Percentiles rank a stretch among this genome's conserved stretches.
Evolutionary conservation across 1,140 invertebrate species (phyloP).

Genomic region (Probaryconus sp.): DNA sequence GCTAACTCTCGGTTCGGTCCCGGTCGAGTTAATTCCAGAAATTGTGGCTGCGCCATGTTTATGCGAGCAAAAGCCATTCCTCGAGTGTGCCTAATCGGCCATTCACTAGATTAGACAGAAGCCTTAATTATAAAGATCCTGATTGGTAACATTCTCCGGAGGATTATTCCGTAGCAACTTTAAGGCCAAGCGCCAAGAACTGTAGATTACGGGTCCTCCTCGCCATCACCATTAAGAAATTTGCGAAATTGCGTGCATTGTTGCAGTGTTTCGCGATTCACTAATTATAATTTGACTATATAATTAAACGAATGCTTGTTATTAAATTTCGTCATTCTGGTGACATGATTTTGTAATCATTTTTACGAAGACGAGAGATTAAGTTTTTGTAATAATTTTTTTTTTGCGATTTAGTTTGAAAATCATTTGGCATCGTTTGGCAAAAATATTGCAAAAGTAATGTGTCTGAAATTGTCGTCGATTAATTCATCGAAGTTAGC

Average conservation of each 20-base stretch:
- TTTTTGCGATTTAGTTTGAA: no score
- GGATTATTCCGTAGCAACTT: constrained; percentile 48
- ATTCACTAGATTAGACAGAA: constrained; percentile 69
- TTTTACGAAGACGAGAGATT: not conserved
- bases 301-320: constrained; percentile 8
- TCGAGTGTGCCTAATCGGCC: constrained; percentile 64
- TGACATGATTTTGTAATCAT: no score
- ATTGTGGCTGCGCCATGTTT: constrained; percentile 67
- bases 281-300: constrained; percentile 26
- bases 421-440: no score
- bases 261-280: constrained; percentile 7
- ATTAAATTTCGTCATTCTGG: no score
- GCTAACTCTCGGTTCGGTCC: constrained; percentile 29
- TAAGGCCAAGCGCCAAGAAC: constrained; percentile 1
- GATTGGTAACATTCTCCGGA: constrained; percentile 70
- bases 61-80: constrained; percentile 57
- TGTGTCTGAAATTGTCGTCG: no score
- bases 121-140: constrained; percentile 72
- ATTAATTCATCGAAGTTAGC: no score
- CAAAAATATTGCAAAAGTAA: no score
- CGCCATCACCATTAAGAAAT: constrained; percentile 37
- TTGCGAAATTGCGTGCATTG: constrained; percentile 29
- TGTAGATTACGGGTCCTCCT: constrained; percentile 34
- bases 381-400: no score
- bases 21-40: constrained; percentile 62